phyloP scores from a whole-genome alignment of 2,888 invertebrate species.

The Plebejus argus region DNA sequence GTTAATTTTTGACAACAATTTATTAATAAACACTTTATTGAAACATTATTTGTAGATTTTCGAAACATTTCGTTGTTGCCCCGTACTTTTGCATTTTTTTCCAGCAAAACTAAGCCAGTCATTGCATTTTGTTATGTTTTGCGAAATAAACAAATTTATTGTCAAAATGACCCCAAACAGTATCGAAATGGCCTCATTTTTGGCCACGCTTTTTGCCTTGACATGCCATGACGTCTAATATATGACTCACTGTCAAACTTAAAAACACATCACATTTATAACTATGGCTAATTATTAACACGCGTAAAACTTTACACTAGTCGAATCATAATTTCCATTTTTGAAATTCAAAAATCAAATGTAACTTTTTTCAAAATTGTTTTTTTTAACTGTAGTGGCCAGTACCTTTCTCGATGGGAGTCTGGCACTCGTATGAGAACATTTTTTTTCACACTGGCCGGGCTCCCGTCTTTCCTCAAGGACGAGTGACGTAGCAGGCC shows the following conservation, averaged over 20 bases:
- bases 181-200: neutral
- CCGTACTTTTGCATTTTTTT: no score
- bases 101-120: no score
- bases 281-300: neutral
- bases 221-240: neutral
- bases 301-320: neutral
- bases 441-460: slow-evolving; percentile 48
- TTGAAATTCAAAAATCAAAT: neutral
- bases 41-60: no score
- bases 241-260: neutral
- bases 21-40: no score
- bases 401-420: slow-evolving; percentile 54
- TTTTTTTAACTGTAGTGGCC: neutral
- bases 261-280: neutral
- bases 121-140: no score
- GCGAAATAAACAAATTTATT: no score
- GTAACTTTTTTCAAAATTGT: neutral
- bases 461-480: slow-evolving; percentile 52
- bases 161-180: no score
- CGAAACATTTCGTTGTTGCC: no score
- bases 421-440: slow-evolving; percentile 65
- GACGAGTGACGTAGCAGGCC: slow-evolving; percentile 61
- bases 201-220: neutral
- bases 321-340: neutral
- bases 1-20: no score